Evolutionary conservation across 2,797 vertebrate species (phyloP).

Genomic region (Anguilla megastoma): DNA sequence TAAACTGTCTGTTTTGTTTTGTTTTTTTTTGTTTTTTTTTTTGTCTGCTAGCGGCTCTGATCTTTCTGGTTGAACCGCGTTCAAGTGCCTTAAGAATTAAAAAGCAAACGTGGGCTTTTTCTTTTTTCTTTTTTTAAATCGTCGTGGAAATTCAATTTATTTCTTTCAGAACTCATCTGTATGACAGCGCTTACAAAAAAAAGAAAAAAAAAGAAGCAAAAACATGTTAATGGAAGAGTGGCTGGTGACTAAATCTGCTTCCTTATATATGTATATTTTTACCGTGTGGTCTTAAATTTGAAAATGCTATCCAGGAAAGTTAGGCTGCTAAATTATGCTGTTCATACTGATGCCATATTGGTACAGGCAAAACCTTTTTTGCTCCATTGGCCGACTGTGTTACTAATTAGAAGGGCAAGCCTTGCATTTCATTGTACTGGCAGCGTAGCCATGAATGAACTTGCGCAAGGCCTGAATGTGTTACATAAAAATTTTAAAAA

Average conservation of each 20-base stretch:
- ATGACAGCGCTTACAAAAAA: constrained; percentile 10
- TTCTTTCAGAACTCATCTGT: neutral
- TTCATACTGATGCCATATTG: constrained; percentile 9
- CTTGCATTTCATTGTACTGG: constrained; percentile 16
- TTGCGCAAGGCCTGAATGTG: neutral
- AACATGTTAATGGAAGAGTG: constrained; percentile 23
- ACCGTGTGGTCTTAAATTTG: constrained; percentile 8
- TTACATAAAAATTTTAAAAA: neutral
- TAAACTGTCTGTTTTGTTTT: constrained; percentile 36
- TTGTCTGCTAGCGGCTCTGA: constrained; percentile 53
- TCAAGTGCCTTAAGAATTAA: constrained; percentile 75
- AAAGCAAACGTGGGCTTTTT: constrained; percentile 27
- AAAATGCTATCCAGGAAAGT: neutral
- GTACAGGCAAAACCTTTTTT: neutral
- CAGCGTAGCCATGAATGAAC: neutral
- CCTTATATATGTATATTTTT: neutral
- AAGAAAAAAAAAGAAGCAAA: neutral
- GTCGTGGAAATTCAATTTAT: constrained; percentile 21
- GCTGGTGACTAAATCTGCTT: neutral
- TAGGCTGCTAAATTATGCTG: neutral
- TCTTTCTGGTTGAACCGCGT: constrained; percentile 62
- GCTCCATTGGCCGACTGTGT: neutral
- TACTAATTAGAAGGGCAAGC: neutral
- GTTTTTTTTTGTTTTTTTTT: constrained; percentile 13
- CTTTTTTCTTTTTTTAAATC: constrained; percentile 4